These are phyloP conservation scores for Pseudococcus viburni DNA, from an alignment of 2,888 invertebrate genomes.

Conservation along the genomic window DNA sequence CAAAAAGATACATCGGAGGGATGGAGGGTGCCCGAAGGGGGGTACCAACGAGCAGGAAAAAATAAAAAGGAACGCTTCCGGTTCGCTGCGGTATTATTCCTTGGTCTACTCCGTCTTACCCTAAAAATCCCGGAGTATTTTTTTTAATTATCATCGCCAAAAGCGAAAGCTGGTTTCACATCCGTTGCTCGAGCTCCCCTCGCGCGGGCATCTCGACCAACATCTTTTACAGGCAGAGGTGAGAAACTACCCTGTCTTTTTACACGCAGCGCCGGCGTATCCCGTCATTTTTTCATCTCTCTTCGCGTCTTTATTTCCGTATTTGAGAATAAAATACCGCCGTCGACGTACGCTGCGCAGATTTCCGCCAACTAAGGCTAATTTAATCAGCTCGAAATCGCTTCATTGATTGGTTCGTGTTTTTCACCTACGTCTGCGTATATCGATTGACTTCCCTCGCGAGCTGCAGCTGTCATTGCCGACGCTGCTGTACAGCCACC, in stretches of 20 bases:
- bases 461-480: too few species aligned
- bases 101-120: not conserved
- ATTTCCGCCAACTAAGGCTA: constrained; percentile 1
- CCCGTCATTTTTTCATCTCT: not conserved
- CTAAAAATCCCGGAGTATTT: constrained; percentile 3
- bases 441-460: constrained; percentile 7
- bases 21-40: not conserved
- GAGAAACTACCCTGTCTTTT: not conserved
- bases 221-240: not conserved
- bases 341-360: not conserved
- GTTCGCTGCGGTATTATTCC: constrained; percentile 13
- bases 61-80: constrained; percentile 43
- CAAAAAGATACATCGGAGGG: constrained; percentile 16
- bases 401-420: not conserved
- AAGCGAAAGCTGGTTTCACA: constrained; percentile 62
- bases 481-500: not conserved
- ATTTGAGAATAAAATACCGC: not conserved
- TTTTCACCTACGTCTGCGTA: not conserved
- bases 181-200: not conserved
- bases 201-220: not conserved
- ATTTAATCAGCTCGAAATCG: not conserved
- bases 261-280: not conserved
- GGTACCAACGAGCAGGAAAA: not conserved
- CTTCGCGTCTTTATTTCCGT: not conserved
- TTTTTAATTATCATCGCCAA: constrained; percentile 64